A percentile compares a stretch with the other conserved stretches of the same genome.
These are phyloP conservation scores for Torymus texanus DNA, from an alignment of 2,888 invertebrate species.

Conservation along the genomic window DNA sequence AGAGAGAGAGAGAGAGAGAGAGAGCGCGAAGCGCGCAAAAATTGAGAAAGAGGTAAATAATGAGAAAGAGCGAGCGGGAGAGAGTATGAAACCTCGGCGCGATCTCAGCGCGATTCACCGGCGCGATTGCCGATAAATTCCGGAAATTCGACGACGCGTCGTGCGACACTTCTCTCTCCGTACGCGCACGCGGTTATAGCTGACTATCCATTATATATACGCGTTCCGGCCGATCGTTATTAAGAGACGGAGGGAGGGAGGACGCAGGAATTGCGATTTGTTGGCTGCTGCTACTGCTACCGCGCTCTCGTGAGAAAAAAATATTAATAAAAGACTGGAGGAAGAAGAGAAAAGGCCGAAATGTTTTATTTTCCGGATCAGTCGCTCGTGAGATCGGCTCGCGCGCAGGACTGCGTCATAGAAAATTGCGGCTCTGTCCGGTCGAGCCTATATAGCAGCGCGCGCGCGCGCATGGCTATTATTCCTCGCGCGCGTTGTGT, in stretches of 20 bases:
- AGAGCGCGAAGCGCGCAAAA: background rate
- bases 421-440: constrained; percentile 46
- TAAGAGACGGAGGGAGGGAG: background rate
- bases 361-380: constrained; percentile 54
- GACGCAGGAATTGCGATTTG: constrained; percentile 25
- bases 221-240: background rate
- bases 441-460: background rate
- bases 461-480: background rate
- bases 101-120: constrained; percentile 22
- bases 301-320: constrained; percentile 16
- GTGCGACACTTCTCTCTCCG: background rate
- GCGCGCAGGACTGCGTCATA: constrained; percentile 31
- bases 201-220: too few relatives aligned
- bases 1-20: constrained; percentile 2
- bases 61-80: constrained; percentile 12
- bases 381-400: constrained; percentile 51
- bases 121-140: constrained; percentile 44
- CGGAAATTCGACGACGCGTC: constrained; percentile 40
- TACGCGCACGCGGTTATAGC: too few relatives aligned
- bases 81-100: background rate
- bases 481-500: background rate
- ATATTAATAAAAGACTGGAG: constrained; percentile 44
- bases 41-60: constrained; percentile 8
- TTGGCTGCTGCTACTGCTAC: background rate
- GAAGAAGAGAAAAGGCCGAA: constrained; percentile 4